A percentile compares a stretch with the other conserved stretches of the same genome.
phyloP scores from a whole-genome alignment of 1,140 invertebrate species.

The Formica exsecta region DNA sequence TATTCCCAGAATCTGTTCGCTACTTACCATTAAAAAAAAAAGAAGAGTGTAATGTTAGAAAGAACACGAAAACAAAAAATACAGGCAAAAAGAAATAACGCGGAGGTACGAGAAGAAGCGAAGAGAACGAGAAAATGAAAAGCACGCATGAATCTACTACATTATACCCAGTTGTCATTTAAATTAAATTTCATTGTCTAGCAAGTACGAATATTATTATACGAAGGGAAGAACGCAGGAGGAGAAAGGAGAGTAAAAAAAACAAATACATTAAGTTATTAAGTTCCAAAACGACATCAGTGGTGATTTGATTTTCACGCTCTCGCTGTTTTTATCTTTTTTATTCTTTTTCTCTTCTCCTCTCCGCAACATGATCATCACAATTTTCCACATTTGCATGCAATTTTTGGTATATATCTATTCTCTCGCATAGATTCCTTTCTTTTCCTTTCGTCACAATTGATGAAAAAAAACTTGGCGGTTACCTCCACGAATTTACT shows the following conservation, averaged over 20 bases:
- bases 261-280: conserved; percentile 82
- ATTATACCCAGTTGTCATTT: conserved; percentile 83
- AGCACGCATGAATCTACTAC: conserved; percentile 80
- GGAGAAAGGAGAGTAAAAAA: conserved; percentile 83
- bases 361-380: conserved; percentile 17
- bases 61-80: conserved; percentile 48
- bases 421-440: background rate
- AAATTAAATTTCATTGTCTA: conserved; percentile 85
- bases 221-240: conserved; percentile 81
- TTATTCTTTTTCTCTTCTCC: conserved; percentile 5
- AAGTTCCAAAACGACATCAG: conserved; percentile 81
- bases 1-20: conserved; percentile 72
- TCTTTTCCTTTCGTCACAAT: conserved; percentile 52
- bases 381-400: conserved; percentile 25
- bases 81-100: conserved; percentile 51
- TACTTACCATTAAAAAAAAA: conserved; percentile 72
- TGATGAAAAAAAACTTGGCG: conserved; percentile 16
- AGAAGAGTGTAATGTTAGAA: conserved; percentile 31
- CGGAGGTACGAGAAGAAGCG: conserved; percentile 71
- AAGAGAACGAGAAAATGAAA: conserved; percentile 70
- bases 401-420: conserved; percentile 27
- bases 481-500: background rate
- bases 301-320: conserved; percentile 80
- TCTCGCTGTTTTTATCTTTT: conserved; percentile 64
- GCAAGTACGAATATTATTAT: conserved; percentile 83